Base-by-base conservation (phyloP, 2,888 invertebrate genomes). In the Eulithis prunata region DNA sequence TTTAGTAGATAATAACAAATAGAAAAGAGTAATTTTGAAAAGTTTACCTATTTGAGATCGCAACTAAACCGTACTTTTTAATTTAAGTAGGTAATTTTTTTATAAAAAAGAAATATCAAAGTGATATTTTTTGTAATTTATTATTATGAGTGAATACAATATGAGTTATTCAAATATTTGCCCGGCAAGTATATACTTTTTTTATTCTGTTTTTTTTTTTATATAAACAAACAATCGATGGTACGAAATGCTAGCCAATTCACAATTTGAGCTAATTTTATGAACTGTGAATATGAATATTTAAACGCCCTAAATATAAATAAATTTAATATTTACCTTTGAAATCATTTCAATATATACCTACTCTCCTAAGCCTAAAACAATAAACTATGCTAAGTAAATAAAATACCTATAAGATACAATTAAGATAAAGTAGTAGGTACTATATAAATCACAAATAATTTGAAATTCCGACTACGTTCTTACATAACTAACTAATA, bases 401-500 rank as follows among this genome's bases (percentile, higher is more conserved):
- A 58, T 41, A 21, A 63, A 55, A 69, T 69, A 67, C 28, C 68
- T 71, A 71, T 70, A 73, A 69, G 69, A 70, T 62, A 66, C 52
- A 60, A 61, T 63, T 62, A 64, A 69, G 21, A 21, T 21, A 21
- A 71, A 66, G 52, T 71, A 69, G 68, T n/a, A n/a, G n/a, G n/a
- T 65, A 32, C 65, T 66, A 64, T 66, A 64, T 57, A 66, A 72
- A 74, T 74, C 70, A 72, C 74, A 70, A 72, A 71, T 66, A 63
- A 65, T 55, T 62, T 57, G 60, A 52, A 52, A 52, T 12, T 66
- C 53, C 56, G 38, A 58, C 41, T 62, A 53, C 61, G 14, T 75
- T 77, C 52, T 32, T 45, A 32, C 71, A 61, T 60, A 79, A 81
- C 21, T 68, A 67, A 62, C 76, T 83, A 82, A 75, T 73, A 78